Conservation (phyloP, 2,113 vertebrate species). For the Cavia porcellus region DNA sequence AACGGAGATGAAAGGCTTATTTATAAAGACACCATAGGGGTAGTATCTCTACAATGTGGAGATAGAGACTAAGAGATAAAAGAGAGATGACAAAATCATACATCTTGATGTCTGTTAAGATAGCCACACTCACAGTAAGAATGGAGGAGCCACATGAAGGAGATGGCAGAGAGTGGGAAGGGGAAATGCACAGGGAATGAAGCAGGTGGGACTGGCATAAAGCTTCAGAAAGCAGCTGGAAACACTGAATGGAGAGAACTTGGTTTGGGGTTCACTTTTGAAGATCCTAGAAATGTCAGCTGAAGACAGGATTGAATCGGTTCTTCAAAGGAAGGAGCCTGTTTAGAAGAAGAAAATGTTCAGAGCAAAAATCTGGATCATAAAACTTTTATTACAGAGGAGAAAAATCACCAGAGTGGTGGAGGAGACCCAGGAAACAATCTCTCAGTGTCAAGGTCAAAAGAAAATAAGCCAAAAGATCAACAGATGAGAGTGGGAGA, state of each 20-base stretch:
- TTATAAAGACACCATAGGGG: background rate
- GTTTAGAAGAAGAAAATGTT: constrained; percentile 36
- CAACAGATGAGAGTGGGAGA: background rate
- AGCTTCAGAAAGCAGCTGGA: background rate
- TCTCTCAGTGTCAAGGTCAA: background rate
- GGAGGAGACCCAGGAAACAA: background rate
- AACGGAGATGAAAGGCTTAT: background rate
- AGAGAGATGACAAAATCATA: background rate
- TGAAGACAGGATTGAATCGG: background rate
- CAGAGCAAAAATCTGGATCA: constrained; percentile 14
- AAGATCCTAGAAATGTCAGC: background rate
- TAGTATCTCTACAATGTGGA: background rate
- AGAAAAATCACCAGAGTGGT: background rate
- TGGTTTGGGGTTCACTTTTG: constrained; percentile 27
- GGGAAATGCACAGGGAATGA: background rate
- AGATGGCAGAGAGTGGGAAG: background rate
- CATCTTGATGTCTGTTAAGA: background rate
- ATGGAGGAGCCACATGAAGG: background rate
- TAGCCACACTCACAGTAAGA: background rate
- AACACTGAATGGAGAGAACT: background rate
- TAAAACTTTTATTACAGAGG: background rate
- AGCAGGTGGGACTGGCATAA: background rate
- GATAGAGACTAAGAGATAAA: background rate
- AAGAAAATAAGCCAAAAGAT: background rate
- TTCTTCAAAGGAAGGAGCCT: constrained; percentile 7